Conservation (phyloP, 2,113 vertebrate genomes). For the Axis porcinus region DNA sequence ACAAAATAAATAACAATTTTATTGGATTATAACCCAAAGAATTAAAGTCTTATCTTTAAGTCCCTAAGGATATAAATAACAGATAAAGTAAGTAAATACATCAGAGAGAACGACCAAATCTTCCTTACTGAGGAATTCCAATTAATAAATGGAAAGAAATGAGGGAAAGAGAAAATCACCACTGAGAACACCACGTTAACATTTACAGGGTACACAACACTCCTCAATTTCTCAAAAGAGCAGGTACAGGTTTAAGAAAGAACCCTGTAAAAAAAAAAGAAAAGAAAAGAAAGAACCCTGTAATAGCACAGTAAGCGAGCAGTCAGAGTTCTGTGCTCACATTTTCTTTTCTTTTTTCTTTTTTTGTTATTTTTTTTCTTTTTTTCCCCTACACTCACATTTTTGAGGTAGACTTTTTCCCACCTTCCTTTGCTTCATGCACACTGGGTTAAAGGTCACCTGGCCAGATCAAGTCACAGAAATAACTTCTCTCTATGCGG, state of each 20-base stretch:
- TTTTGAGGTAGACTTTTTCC: background rate
- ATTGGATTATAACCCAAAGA: background rate
- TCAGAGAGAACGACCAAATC: background rate
- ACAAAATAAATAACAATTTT: background rate
- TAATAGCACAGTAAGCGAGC: background rate
- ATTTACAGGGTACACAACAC: background rate
- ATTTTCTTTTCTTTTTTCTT: background rate
- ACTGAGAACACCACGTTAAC: background rate
- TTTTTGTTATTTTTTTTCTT: background rate
- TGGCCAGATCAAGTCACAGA: background rate
- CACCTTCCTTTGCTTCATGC: background rate
- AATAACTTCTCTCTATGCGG: background rate
- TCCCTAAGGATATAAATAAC: background rate
- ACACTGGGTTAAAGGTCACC: background rate
- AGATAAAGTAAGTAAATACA: background rate
- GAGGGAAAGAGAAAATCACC: background rate
- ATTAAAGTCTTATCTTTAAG: background rate
- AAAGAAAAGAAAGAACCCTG: background rate
- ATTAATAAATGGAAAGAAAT: background rate
- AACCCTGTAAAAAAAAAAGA: no score
- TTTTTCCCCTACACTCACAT: background rate
- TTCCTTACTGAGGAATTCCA: slow-evolving; percentile 14
- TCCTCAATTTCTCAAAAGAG: background rate
- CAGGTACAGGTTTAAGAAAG: background rate
- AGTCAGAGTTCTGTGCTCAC: background rate